Evolutionary conservation across 92 coral and sea anemone species (phyloP).

Genomic region (Palythoa heliodiscus): DNA sequence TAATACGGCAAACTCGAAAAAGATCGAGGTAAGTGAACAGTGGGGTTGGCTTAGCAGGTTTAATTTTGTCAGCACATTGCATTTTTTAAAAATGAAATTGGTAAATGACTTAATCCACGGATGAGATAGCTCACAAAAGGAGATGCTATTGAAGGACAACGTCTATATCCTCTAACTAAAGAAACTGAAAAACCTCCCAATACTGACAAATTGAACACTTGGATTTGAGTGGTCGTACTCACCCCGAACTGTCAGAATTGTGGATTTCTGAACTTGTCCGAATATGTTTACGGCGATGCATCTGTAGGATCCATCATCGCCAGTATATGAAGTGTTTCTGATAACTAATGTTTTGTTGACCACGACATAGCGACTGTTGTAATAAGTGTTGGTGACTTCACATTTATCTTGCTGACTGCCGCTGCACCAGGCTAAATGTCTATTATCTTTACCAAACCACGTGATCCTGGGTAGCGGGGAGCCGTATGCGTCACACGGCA

Average conservation of each 20-base stretch:
- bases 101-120: no score
- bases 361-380: neutral
- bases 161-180: neutral
- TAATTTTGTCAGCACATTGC: no score
- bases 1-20: no score
- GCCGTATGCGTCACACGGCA: constrained; percentile 19
- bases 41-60: no score
- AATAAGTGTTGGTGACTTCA: neutral
- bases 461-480: constrained; percentile 39
- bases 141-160: no score
- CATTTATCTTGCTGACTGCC: neutral
- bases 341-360: neutral
- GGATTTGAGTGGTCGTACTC: neutral
- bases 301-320: neutral
- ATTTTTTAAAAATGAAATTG: no score
- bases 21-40: no score
- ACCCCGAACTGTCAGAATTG: constrained; percentile 2
- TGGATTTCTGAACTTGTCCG: neutral
- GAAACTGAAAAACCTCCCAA: neutral
- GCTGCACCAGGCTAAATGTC: constrained; percentile 6
- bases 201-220: neutral
- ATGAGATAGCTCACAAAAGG: no score
- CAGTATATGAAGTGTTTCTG: neutral
- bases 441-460: constrained; percentile 38
- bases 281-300: constrained; percentile 21